phyloP scores from a whole-genome alignment of 2,797 vertebrate species.

The Enteromius fasciolatus region DNA sequence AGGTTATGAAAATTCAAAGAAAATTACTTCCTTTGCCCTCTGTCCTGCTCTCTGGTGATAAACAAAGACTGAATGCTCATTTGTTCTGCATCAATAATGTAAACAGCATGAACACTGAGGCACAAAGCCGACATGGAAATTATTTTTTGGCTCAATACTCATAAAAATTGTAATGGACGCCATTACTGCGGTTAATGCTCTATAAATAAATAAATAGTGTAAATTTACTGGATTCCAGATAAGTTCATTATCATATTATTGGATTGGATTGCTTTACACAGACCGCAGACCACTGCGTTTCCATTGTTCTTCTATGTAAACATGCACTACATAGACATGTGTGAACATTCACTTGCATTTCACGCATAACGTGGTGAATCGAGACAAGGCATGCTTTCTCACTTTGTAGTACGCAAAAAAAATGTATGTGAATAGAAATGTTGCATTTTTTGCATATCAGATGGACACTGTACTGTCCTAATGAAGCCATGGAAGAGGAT shows the following conservation, averaged over 20 bases:
- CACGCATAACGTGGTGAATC: accelerated
- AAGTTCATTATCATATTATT: slow-evolving; percentile 16
- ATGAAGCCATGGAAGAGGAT: neutral
- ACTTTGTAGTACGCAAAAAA: neutral
- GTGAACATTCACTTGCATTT: neutral
- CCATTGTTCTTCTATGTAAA: neutral
- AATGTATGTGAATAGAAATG: neutral
- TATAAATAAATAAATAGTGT: neutral
- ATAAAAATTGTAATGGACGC: neutral
- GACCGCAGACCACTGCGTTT: neutral
- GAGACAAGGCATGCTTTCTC: neutral
- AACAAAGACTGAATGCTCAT: slow-evolving; percentile 3
- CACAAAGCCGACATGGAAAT: neutral
- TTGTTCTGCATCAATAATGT: slow-evolving; percentile 8
- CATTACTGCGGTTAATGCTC: neutral
- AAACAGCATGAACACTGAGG: neutral
- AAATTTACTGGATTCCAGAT: neutral
- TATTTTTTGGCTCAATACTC: neutral
- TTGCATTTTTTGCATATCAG: neutral
- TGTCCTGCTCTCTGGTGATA: neutral
- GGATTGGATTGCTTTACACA: neutral
- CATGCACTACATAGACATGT: neutral
- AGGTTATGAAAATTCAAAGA: neutral
- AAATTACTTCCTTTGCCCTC: neutral
- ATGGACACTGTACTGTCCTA: neutral